Evolutionary conservation across 2,113 vertebrate genomes (phyloP).

Genomic region (Delphinus delphis): DNA sequence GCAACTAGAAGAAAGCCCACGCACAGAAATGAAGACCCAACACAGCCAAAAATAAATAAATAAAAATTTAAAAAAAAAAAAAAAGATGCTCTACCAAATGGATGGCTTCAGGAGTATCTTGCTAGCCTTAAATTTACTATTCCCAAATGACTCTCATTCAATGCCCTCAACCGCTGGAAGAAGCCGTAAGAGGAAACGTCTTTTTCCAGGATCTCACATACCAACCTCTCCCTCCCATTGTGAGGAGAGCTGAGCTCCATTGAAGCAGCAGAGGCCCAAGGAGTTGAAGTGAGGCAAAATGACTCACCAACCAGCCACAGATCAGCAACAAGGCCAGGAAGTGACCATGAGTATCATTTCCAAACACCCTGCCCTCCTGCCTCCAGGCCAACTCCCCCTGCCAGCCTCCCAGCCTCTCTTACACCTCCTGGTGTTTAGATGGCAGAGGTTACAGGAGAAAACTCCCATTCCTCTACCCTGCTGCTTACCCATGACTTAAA

Average conservation of each 20-base stretch:
- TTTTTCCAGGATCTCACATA: neutral
- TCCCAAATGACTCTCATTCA: neutral
- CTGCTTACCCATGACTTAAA: neutral
- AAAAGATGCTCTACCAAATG: neutral
- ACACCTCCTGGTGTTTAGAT: neutral
- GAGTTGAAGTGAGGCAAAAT: conserved; percentile 41
- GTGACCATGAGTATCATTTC: conserved; percentile 23
- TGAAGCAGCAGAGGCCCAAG: neutral
- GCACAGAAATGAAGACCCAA: too few relatives aligned
- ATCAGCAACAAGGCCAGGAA: conserved; percentile 52
- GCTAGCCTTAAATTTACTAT: neutral
- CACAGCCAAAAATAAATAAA: too few relatives aligned
- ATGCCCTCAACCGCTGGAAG: neutral
- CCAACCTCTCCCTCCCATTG: neutral
- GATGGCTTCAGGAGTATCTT: neutral
- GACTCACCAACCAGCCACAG: conserved; percentile 45
- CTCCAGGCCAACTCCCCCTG: neutral
- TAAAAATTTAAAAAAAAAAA: too few relatives aligned
- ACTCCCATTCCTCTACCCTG: neutral
- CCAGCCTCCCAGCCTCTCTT: neutral
- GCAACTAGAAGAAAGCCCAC: too few relatives aligned
- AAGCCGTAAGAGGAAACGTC: neutral
- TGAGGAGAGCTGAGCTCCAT: neutral
- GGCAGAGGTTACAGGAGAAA: neutral
- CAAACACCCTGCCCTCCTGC: neutral